phyloP scores from a whole-genome alignment of 1,140 invertebrate genomes.

The Cyclargus thomasi region DNA sequence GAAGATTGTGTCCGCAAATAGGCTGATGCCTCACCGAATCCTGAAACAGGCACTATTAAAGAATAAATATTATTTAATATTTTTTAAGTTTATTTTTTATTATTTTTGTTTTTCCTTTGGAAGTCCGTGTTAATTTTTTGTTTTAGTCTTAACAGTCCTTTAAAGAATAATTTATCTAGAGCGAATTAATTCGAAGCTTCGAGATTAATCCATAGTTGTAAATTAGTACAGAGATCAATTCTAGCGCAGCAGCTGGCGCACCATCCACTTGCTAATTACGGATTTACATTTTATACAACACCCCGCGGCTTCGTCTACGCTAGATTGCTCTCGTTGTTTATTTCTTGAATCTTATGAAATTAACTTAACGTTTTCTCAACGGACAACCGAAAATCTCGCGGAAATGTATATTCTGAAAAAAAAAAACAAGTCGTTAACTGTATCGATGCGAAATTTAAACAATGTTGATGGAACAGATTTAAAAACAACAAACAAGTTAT shows the following conservation, averaged over 20 bases:
- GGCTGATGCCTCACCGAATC: too few relatives aligned
- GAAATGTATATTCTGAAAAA: neutral
- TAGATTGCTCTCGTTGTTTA: neutral
- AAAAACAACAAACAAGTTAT: too few relatives aligned
- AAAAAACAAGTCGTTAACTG: neutral
- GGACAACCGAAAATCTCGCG: neutral
- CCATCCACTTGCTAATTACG: neutral
- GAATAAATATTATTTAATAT: too few relatives aligned
- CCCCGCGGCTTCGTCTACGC: neutral
- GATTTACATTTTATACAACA: conserved; percentile 1
- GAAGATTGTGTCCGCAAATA: too few relatives aligned
- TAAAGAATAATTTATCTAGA: neutral
- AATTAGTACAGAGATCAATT: neutral
- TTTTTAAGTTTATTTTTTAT: too few relatives aligned
- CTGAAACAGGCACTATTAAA: too few relatives aligned
- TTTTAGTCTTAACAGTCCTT: neutral
- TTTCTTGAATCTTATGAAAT: neutral
- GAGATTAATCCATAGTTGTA: neutral
- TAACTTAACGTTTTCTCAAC: neutral
- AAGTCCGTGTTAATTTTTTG: too few relatives aligned
- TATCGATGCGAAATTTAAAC: neutral
- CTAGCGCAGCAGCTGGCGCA: neutral
- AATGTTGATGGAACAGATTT: too few relatives aligned
- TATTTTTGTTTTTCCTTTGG: too few relatives aligned
- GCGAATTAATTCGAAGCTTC: neutral